Base-by-base conservation (phyloP, 1,140 invertebrate species). In the Agrilus planipennis region DNA sequence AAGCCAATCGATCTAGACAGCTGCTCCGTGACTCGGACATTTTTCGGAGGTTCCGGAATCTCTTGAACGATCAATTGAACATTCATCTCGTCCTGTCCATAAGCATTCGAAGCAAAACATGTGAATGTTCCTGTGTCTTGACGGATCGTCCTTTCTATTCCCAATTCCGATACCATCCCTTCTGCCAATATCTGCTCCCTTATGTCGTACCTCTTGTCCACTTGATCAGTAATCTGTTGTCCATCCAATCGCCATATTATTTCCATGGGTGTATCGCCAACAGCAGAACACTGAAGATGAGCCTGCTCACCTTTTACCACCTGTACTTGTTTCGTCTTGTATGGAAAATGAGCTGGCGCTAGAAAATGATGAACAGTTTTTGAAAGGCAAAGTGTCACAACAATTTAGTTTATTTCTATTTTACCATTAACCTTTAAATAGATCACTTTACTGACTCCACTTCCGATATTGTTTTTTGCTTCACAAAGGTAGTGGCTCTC, bases 401-500 rank as follows among this genome's bases (percentile, higher is more conserved):
- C n/a, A 16, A 9, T 10, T 32, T 7, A 22, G 15, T 30, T 12
- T 22, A 18, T 39, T 28, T 43, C 9, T n/a, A 18, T 73, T 74
- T 67, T 75, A 81, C 82, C 82, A 57, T 93, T 87, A 19, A 90
- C 84, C 63, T 84, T 87, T 16, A 90, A 66, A 53, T 84, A 84
- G 49, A 89, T 82, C 17, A 89, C 80, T 64, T 89, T 89, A 64
- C 84, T 88, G 11, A 90, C 73, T 2, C 84, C 85, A 16, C 83
- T 77, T 2, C 89, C 89, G 45, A 94, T 87, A 34, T 81, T 83
- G 57, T 95, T 95, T 49, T 85, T 79, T 0, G 88, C 87, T 54
- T 93, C 89, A 65, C 91, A 95, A 7, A 94, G 67, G 58, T 93
- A 95, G 56, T 86, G 82, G 2, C 89, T 89, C 59, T 89, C 84